Conservation (phyloP, 2,797 vertebrate genomes). For the Acropternis orthonyx region DNA sequence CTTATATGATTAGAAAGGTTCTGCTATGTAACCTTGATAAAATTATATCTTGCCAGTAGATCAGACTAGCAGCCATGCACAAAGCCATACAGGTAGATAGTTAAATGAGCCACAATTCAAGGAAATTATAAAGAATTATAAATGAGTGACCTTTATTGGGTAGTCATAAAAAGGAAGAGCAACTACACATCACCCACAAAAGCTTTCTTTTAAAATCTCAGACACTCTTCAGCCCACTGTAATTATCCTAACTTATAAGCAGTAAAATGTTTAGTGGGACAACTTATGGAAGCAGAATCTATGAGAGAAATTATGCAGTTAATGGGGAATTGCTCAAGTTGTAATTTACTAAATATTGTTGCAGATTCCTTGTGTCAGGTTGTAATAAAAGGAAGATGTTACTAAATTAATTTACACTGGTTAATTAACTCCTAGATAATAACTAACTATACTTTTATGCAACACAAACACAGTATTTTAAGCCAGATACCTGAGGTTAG, state of each 20-base stretch:
- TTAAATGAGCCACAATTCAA: not conserved
- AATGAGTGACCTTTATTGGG: not conserved
- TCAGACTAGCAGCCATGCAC: not conserved
- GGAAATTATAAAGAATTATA: not conserved
- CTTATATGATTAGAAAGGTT: not conserved
- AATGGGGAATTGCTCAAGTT: not conserved
- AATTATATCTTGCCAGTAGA: not conserved
- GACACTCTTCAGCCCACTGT: not conserved
- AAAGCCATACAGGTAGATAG: not conserved
- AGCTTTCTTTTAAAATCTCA: not conserved
- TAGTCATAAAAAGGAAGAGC: not conserved
- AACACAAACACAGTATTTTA: not conserved
- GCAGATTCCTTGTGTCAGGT: constrained; percentile 3
- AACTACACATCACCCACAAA: not conserved
- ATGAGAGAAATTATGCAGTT: constrained; percentile 12
- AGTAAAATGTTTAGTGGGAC: constrained; percentile 18
- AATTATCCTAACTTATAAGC: not conserved
- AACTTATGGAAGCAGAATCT: not conserved
- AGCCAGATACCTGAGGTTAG: not conserved
- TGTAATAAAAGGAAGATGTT: constrained; percentile 24
- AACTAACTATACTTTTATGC: not conserved
- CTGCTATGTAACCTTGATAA: not conserved
- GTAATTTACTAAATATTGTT: constrained; percentile 44
- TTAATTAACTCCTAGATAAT: constrained; percentile 29
- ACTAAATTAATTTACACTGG: constrained; percentile 16